Conservation (phyloP, 2,888 invertebrate genomes). For the Eutolmus rufibarbis region DNA sequence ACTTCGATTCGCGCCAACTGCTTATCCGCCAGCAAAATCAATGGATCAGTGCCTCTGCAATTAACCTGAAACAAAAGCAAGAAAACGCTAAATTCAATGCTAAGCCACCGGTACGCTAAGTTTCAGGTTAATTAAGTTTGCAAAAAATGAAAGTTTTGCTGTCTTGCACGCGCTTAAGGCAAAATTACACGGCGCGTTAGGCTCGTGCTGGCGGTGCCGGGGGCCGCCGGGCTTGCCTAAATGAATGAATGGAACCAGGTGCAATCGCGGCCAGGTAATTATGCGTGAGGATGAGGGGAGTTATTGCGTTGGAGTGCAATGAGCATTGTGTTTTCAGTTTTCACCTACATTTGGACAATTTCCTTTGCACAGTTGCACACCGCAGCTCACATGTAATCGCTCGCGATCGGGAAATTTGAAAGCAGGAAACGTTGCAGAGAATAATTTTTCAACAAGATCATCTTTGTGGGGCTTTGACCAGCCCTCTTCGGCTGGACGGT, state of each 20-base stretch:
- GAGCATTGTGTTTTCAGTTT: constrained; percentile 43
- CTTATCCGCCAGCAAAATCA: constrained; percentile 58
- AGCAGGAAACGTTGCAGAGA: constrained; percentile 74
- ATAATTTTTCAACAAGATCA: constrained; percentile 61
- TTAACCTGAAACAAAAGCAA: constrained; percentile 57
- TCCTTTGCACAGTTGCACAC: constrained; percentile 77
- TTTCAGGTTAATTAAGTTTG: constrained; percentile 6
- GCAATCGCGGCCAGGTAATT: background rate
- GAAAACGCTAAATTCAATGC: constrained; percentile 9
- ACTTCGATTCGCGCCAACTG: constrained; percentile 69
- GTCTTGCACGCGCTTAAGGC: background rate
- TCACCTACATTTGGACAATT: constrained; percentile 70
- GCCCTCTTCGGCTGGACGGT: constrained; percentile 60
- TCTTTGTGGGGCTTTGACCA: constrained; percentile 62
- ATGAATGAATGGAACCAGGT: background rate
- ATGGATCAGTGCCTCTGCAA: constrained; percentile 58
- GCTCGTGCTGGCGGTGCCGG: background rate
- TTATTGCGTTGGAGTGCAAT: background rate
- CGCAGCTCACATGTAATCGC: constrained; percentile 78
- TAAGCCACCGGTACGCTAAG: background rate
- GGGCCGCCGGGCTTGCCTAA: background rate
- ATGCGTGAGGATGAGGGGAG: background rate
- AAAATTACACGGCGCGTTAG: constrained; percentile 17
- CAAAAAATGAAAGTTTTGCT: constrained; percentile 33
- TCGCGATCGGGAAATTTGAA: constrained; percentile 85